Base-by-base conservation (phyloP, 2,888 invertebrate species). In the Hemithea aestivaria region DNA sequence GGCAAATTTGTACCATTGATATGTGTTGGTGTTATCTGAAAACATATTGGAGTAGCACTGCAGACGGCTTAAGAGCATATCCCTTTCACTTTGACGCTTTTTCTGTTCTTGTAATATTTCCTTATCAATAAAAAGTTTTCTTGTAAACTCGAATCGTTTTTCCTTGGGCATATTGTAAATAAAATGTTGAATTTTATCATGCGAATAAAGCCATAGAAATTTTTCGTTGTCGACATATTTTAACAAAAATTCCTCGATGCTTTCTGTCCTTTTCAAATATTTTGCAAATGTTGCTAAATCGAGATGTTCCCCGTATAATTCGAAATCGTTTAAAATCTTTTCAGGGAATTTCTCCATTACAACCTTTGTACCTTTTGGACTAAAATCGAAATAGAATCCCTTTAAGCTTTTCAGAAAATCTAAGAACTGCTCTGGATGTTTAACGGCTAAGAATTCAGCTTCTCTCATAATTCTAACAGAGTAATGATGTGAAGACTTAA, bases 1-100 rank as follows among this genome's bases (percentile, higher is more conserved):
- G 7, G 69, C 67, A 43, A 62, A 69, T 27, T 56, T 55, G 53
- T 77, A 81, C 77, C 76, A 78, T n/a, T 54, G 48, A 41, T 76
- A 74, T 10, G 46, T 39, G 33, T 29, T 31, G 5, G 26, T 35
- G 26, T 28, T 44, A 20, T 27, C 12, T 2, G 37, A 25, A 16
- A n/a, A n/a, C n/a, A n/a, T n/a, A n/a, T n/a, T n/a, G n/a, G n/a
- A n/a, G n/a, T n/a, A n/a, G n/a, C n/a, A n/a, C n/a, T n/a, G n/a
- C n/a, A n/a, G n/a, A n/a, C n/a, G n/a, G n/a, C n/a, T n/a, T n/a
- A n/a, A n/a, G n/a, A n/a, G 7, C 24, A 2, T 23, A 10, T 2
- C 12, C n/a, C 22, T 21, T 25, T 27, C 26, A 7, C 24, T 8
- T 11, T 9, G 20, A 16, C 16, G 1, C 8, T 6, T 7, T 32